Conservation (phyloP, 2,113 vertebrate species). For the Theristicus caerulescens region DNA sequence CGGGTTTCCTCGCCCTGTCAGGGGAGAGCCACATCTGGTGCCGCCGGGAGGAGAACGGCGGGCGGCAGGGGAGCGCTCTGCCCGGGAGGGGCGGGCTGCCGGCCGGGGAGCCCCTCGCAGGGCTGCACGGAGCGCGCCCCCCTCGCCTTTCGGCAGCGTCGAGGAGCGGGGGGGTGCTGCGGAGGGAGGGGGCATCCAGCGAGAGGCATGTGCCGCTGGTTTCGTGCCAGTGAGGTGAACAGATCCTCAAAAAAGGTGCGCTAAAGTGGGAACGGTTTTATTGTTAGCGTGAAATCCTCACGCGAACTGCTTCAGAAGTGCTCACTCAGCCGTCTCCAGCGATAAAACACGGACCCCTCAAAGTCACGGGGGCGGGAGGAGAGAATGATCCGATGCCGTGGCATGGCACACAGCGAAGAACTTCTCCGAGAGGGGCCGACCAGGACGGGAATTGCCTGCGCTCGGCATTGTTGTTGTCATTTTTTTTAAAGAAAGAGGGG, state of each 20-base stretch:
- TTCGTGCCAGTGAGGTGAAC: neutral
- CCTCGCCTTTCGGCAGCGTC: neutral
- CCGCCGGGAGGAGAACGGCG: neutral
- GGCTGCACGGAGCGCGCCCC: neutral
- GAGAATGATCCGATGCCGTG: neutral
- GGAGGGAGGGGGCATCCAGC: neutral
- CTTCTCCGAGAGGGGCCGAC: neutral
- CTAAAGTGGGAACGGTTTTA: slow-evolving; percentile 17
- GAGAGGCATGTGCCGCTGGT: neutral
- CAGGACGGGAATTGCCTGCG: neutral
- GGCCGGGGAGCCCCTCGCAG: neutral
- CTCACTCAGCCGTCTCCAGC: slow-evolving; percentile 21
- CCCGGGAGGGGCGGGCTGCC: neutral
- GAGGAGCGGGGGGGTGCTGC: neutral
- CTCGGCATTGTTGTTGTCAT: neutral
- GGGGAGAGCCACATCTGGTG: slow-evolving; percentile 53
- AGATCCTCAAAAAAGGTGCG: neutral
- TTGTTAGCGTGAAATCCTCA: slow-evolving; percentile 6
- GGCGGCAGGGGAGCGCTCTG: neutral
- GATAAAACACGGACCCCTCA: slow-evolving; percentile 27
- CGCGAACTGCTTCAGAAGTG: slow-evolving; percentile 33
- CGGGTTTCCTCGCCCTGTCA: slow-evolving; percentile 50
- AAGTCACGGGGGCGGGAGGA: neutral
- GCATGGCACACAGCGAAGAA: neutral
- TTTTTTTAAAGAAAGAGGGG: neutral